phyloP scores from a whole-genome alignment of 2,113 vertebrate genomes.

The Lichenostomus cassidix region DNA sequence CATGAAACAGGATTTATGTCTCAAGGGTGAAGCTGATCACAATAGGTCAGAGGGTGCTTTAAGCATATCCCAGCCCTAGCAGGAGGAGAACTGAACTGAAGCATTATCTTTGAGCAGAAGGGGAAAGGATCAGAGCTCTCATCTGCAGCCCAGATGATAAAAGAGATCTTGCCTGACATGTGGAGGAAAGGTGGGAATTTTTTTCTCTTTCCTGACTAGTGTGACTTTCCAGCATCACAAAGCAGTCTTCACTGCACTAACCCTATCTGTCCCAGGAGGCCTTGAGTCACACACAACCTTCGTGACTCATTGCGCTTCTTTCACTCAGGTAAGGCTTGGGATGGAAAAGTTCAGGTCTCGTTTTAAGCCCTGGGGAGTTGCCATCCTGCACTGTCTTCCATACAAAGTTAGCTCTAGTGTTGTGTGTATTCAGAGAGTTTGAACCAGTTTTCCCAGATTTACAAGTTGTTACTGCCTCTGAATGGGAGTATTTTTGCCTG shows the following conservation, averaged over 20 bases:
- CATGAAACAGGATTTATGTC: background rate
- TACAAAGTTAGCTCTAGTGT: background rate
- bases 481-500: background rate
- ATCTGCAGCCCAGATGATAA: slow-evolving; percentile 22
- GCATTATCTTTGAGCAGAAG: background rate
- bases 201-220: slow-evolving; percentile 8
- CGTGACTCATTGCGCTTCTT: background rate
- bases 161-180: slow-evolving; percentile 2
- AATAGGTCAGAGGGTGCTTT: background rate
- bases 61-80: background rate
- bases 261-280: background rate
- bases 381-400: background rate
- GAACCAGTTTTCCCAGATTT: background rate
- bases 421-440: background rate
- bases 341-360: background rate
- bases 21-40: background rate
- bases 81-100: background rate
- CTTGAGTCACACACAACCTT: rapidly evolving
- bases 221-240: background rate
- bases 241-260: background rate
- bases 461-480: background rate
- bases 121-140: background rate
- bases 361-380: background rate
- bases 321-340: background rate
- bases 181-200: background rate